Percentiles rank a stretch among this genome's conserved stretches.
Conservation (phyloP, 2,113 vertebrate genomes). For the Pontoporia blainvillei region DNA sequence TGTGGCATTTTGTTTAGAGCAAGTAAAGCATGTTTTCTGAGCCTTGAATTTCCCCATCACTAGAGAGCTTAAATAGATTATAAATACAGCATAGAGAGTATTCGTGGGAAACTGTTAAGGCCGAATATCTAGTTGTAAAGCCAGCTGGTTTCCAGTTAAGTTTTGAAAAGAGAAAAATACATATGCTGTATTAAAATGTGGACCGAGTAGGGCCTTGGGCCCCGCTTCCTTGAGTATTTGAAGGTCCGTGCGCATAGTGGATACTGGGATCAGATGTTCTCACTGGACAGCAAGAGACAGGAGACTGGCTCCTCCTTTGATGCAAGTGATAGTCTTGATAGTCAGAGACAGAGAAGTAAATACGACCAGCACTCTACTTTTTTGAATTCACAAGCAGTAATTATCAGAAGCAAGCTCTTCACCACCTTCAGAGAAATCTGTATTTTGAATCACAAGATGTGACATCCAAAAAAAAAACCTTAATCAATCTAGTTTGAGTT, state of each 20-base stretch:
- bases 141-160: constrained; percentile 22
- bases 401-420: constrained; percentile 31
- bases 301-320: neutral
- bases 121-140: constrained; percentile 40
- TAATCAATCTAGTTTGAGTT: neutral
- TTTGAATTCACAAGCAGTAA: constrained; percentile 36
- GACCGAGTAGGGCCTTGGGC: neutral
- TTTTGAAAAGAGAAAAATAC: neutral
- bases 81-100: constrained; percentile 3
- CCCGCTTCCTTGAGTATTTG: neutral
- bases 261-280: neutral
- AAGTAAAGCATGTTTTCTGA: constrained; percentile 46
- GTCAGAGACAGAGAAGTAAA: constrained; percentile 36
- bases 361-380: neutral
- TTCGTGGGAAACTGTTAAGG: constrained; percentile 3
- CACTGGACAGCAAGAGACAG: neutral
- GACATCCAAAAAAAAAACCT: neutral
- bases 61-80: constrained; percentile 29
- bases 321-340: neutral
- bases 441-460: constrained; percentile 23
- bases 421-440: neutral
- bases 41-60: constrained; percentile 35
- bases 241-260: neutral
- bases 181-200: neutral
- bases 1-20: constrained; percentile 58